Evolutionary conservation across 2,797 vertebrate species (phyloP), one percentile per base, ranked within the genome.

Genomic region (Pangasius larnaudii): DNA sequence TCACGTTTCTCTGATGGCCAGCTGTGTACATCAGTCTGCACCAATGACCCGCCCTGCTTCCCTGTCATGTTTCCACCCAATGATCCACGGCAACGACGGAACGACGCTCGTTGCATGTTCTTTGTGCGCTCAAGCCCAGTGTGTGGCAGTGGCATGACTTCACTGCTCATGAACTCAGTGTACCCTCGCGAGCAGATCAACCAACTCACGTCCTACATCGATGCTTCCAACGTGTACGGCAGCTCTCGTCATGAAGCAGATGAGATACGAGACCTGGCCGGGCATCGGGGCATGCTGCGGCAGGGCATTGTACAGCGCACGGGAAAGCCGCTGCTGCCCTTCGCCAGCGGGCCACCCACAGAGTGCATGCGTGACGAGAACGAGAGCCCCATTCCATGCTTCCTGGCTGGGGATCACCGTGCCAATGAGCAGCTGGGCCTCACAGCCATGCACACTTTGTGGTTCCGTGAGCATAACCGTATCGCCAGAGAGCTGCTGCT

Each of bases 281-380:
- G 98, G 92, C 99, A 99, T 69, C 95, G 98, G 3, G 99, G 98
- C n/a, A 96, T 99, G 88, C 95, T 99, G 39, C 97, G 97, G 7
- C 98, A 99, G 87, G 99, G 99, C 30, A 98, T 99, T 0, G 97
- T 99, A 71, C 98, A 99, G 92, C 94, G 98, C 51, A 99, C 98
- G 0, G 99, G 99, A 14, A 99, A 99, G 89, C 97, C 99, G 0
- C 97, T 99, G 78, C 95, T 99, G 88, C 99, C 99, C 0, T 99
- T 99, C n/a, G 98, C 99, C 33, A 94, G 97, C 0, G 99, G 99
- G 16, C 98, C 98, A 0, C 99, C 98, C 6, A 99, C 98, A 0
- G 99, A 99, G 92, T 99, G 99, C 80, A 99, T 99, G 97, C 96
- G 97, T 39, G 98, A 99, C 46, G 99, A 99, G 93, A 99, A 97